These are phyloP conservation scores for Hydriomena furcata DNA, from an alignment of 2,888 invertebrate species.

Conservation along the genomic window DNA sequence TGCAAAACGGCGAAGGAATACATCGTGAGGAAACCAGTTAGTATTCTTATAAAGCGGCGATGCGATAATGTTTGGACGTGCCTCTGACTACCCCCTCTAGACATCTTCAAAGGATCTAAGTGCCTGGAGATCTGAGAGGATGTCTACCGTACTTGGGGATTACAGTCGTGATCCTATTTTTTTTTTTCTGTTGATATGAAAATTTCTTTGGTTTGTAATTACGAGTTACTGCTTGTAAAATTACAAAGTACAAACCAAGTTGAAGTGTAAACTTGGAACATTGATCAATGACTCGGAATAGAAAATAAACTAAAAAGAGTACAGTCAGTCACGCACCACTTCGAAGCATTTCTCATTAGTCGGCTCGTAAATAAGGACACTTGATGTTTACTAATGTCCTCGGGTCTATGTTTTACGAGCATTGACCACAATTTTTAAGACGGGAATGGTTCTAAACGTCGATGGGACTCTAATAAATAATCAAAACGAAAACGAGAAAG, in stretches of 20 bases:
- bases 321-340: constrained; percentile 59
- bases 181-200: no score
- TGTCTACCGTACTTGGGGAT: no score
- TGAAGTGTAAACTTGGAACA: constrained; percentile 2
- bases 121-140: no score
- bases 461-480: constrained; percentile 57
- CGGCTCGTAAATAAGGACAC: constrained; percentile 72
- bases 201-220: no score
- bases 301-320: constrained; percentile 17
- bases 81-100: no score
- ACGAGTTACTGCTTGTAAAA: not conserved
- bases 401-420: constrained; percentile 68
- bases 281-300: constrained; percentile 7
- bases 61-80: no score
- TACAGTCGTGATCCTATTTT: no score
- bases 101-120: no score
- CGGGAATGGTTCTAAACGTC: constrained; percentile 48
- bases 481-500: constrained; percentile 41
- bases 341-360: constrained; percentile 69
- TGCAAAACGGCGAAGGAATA: no score
- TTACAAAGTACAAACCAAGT: not conserved
- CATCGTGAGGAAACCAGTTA: no score
- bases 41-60: no score
- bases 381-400: constrained; percentile 73
- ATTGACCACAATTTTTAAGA: constrained; percentile 61